Evolutionary conservation across 2,797 vertebrate genomes (phyloP), one percentile per base, ranked within the genome.

Genomic region (Thaleichthys pacificus): DNA sequence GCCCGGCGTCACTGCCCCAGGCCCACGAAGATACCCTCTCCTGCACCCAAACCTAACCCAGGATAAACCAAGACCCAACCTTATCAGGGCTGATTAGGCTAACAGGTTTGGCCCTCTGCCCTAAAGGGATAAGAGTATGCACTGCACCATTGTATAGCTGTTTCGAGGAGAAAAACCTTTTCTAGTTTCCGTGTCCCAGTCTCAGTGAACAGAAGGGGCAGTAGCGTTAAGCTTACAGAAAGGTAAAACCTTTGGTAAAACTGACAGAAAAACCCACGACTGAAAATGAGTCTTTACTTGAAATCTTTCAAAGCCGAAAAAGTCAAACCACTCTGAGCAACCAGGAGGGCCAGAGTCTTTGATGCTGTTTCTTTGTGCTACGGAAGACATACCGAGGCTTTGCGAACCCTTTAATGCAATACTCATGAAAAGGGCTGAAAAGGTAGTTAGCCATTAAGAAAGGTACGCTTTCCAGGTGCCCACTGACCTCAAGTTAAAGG

Each of bases 301-400:
- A 82, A 80, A 76, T 30, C 74, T 22, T 68, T 68, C 66, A 28
- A 21, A 66, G 70, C 57, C 54, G 51, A 69, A 21, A 32, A 38
- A 7, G 66, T 3, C 17, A 4, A 35, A 28, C 9, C 5, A n/a
- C 3, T n/a, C 49, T 35, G 49, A 19, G 19, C 9, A 26, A 42
- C 65, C 72, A 78, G 69, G 71, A 81, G 49, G 69, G 51, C 51
- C 8, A 32, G 32, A 22, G 69, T 24, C 42, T 84, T 79, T 77
- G 69, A 84, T 74, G 68, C 69, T 15, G 19, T 28, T 70, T 26
- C 32, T 81, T 73, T 63, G 49, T 78, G 62, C 28, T 49, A 32
- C 58, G 4, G 61, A 35, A 5, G 32, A 74, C 35, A 84, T 32
- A 73, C 19, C 64, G 61, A 77, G 57, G 24, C 49, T 61, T 56